Conservation (phyloP, 2,797 vertebrate genomes). For the Antennarius maculatus region DNA sequence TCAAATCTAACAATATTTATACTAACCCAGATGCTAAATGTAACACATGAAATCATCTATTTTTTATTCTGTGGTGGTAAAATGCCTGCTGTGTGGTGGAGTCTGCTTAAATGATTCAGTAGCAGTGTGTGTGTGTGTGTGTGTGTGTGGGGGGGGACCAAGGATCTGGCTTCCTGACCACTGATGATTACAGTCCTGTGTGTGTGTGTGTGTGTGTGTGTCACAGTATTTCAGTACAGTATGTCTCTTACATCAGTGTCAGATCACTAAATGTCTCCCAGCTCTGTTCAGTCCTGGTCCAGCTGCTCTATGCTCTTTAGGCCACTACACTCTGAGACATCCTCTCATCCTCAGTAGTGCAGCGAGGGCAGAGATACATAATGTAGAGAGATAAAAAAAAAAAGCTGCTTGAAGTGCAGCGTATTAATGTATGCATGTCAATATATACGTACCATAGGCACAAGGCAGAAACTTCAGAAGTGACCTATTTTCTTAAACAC, state of each 20-base stretch:
- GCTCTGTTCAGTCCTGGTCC: conserved; percentile 21
- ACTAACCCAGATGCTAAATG: conserved; percentile 15
- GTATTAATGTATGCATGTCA: conserved; percentile 61
- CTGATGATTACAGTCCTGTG: conserved; percentile 9
- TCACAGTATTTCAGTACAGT: conserved; percentile 7
- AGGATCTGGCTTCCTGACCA: conserved; percentile 41
- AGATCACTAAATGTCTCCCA: conserved; percentile 22
- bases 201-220: conserved; percentile 11
- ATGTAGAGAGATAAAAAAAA: conserved; percentile 47
- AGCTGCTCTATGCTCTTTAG: conserved; percentile 20
- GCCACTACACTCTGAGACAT: conserved; percentile 12
- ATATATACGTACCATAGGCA: conserved; percentile 47
- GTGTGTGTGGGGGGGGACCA: conserved; percentile 38
- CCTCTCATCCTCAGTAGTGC: conserved; percentile 25
- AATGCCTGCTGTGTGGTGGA: conserved; percentile 52
- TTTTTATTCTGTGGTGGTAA: conserved; percentile 52
- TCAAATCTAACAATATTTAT: conserved; percentile 16
- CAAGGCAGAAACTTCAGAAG: conserved; percentile 41
- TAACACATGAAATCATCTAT: conserved; percentile 58
- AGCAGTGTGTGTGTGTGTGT: not conserved
- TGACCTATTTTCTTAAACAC: conserved; percentile 61
- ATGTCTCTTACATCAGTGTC: conserved; percentile 24
- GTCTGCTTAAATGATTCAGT: conserved; percentile 66
- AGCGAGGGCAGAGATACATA: conserved; percentile 58
- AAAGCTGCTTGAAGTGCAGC: conserved; percentile 27